phyloP scores from a whole-genome alignment of 92 coral and sea anemone species.

The Actinostola sp. region DNA sequence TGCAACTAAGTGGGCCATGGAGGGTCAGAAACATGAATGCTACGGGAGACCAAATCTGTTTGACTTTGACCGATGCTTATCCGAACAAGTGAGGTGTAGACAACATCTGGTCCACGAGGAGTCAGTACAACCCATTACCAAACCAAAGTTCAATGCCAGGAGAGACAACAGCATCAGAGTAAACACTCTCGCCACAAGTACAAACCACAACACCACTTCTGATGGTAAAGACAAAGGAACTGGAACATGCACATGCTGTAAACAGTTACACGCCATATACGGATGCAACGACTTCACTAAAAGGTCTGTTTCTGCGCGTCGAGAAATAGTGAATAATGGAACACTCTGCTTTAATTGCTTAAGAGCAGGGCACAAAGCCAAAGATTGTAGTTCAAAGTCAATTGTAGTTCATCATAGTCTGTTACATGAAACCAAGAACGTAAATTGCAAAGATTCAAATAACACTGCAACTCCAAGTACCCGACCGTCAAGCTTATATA shows the following conservation, averaged over 20 bases:
- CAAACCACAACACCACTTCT: not conserved
- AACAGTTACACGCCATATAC: constrained; percentile 32
- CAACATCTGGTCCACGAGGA: constrained; percentile 40
- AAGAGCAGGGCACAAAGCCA: constrained; percentile 3
- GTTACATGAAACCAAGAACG: too few species aligned
- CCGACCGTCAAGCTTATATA: too few species aligned
- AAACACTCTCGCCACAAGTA: not conserved
- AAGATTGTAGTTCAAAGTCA: not conserved
- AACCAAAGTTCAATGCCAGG: not conserved
- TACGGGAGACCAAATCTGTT: constrained; percentile 58
- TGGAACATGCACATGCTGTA: constrained; percentile 30
- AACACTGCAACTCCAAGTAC: too few species aligned
- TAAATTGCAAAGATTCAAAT: too few species aligned
- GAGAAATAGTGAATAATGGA: constrained; percentile 6
- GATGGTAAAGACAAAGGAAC: not conserved
- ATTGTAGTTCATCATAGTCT: constrained; percentile 4
- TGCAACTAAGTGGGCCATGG: constrained; percentile 56
- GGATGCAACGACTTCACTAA: constrained; percentile 32
- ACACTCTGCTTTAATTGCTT: constrained; percentile 7
- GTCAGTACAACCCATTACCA: not conserved
- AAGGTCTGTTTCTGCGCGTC: constrained; percentile 10
- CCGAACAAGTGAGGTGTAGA: constrained; percentile 54
- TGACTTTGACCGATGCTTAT: constrained; percentile 54
- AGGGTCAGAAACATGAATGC: constrained; percentile 45
- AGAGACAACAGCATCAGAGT: not conserved